Percentiles rank a stretch among this genome's conserved stretches.
phyloP scores from a whole-genome alignment of 2,888 invertebrate genomes.

The Morpho achilles region DNA sequence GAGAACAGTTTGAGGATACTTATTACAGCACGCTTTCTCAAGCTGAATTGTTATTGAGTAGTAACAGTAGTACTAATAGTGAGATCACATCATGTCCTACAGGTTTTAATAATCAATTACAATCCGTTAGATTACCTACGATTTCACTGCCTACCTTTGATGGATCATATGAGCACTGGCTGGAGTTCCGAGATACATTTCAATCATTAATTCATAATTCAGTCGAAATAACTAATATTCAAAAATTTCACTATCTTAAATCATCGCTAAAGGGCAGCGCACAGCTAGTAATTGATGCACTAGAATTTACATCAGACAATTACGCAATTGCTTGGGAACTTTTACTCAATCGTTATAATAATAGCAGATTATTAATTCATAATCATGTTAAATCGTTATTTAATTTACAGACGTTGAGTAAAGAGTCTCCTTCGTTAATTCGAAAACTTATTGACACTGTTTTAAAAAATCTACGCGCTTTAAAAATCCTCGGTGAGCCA shows the following conservation, averaged over 20 bases:
- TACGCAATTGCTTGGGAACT: not conserved
- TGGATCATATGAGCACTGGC: not conserved
- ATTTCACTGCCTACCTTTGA: not conserved
- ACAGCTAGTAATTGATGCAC: not conserved
- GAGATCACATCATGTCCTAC: not conserved
- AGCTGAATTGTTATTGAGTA: not conserved
- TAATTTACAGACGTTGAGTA: constrained; percentile 11
- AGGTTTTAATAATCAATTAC: not conserved
- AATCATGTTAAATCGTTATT: constrained; percentile 23
- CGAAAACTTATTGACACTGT: constrained; percentile 25
- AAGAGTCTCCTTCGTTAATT: constrained; percentile 20
- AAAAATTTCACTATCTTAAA: constrained; percentile 13
- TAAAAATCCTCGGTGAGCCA: not conserved
- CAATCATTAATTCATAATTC: not conserved
- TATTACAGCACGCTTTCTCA: not conserved
- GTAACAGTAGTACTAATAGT: not conserved
- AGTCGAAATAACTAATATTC: not conserved
- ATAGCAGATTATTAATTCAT: constrained; percentile 12
- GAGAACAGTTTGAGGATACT: not conserved
- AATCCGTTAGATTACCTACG: not conserved
- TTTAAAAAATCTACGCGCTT: constrained; percentile 23
- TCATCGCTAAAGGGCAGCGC: not conserved
- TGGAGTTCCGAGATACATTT: not conserved
- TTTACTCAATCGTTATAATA: not conserved
- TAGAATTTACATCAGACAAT: constrained; percentile 1